A percentile compares a stretch with the other conserved stretches of the same genome.
phyloP scores from a whole-genome alignment of 2,797 vertebrate species.

The Fundulus diaphanus region DNA sequence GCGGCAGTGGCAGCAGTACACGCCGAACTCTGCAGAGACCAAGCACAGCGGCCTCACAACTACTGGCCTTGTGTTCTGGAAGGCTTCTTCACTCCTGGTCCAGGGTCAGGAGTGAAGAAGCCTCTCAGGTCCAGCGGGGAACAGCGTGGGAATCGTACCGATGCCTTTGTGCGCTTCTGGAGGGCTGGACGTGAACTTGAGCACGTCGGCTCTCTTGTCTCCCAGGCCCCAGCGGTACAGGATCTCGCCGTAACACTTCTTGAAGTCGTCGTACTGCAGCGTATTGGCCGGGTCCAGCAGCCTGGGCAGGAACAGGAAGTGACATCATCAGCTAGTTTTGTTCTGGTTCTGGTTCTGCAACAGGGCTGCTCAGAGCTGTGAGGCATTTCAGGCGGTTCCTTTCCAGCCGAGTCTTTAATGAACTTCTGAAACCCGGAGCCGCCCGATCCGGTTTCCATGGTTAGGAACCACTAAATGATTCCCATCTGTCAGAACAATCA shows the following conservation, averaged over 20 bases:
- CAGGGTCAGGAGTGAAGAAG: not conserved
- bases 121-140: not conserved
- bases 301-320: conserved; percentile 65
- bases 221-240: conserved; percentile 94
- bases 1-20: conserved; percentile 97
- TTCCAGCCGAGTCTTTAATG: no score
- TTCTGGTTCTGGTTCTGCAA: not conserved
- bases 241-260: conserved; percentile 97
- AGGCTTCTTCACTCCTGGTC: no score
- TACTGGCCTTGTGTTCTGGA: no score
- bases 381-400: not conserved
- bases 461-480: no score
- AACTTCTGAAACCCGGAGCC: no score
- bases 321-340: conserved; percentile 17
- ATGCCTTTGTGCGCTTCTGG: conserved; percentile 96
- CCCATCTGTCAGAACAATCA: no score
- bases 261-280: conserved; percentile 96
- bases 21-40: conserved; percentile 87
- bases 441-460: no score
- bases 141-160: conserved; percentile 75
- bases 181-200: conserved; percentile 94
- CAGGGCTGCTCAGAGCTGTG: not conserved
- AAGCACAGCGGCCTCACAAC: not conserved
- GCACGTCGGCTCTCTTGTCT: conserved; percentile 93
- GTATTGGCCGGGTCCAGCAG: conserved; percentile 92